Evolutionary conservation across 1,140 invertebrate species (phyloP), one percentile per base, ranked within the genome.

Genomic region (Drosophila aff.): DNA sequence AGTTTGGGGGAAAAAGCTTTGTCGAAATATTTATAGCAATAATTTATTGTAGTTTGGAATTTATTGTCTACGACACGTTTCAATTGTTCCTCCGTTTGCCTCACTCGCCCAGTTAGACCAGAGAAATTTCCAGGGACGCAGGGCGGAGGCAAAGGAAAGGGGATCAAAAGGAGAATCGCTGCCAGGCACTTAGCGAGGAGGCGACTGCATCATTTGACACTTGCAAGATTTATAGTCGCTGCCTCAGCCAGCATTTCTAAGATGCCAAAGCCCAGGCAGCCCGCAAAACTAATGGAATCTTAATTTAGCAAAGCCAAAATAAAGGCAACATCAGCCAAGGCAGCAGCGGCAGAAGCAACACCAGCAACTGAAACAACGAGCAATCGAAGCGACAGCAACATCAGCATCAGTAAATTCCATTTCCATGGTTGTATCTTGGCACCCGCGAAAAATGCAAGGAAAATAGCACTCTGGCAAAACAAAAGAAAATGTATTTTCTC

Each of bases 271-370:
- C 53, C 61, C 21, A 59, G 65, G 52, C 69, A 91, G 84, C 72
- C 81, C 77, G 83, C 87, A 91, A 82, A 79, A 78, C 89, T 91
- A 91, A 91, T 91, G 89, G 89, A 91, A 91, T 91, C 89, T 91
- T 91, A 91, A 91, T 91, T 91, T 91, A 91, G 87, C 81, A 89
- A 76, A 80, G 82, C 85, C 85, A 91, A 90, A 90, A 90, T 89
- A 90, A 89, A 90, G 78, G 50, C 79, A 78, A n/a, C 53, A 67
- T 44, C 44, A 73, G 18, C 53, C 71, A 10, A 52, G 50, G 15
- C 75, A 65, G 26, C 67, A 61, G 53, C 81, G 71, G n/a, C 33
- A 36, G 33, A n/a, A n/a, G n/a, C 66, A 46, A 28, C 71, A 80
- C 38, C 64, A 82, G 60, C 50, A 18, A 52, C 50, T 52, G n/a